Evolutionary conservation across 2,888 invertebrate species (phyloP), one percentile per base, ranked within the genome.

Genomic region (Caenorhabditis sp.): DNA sequence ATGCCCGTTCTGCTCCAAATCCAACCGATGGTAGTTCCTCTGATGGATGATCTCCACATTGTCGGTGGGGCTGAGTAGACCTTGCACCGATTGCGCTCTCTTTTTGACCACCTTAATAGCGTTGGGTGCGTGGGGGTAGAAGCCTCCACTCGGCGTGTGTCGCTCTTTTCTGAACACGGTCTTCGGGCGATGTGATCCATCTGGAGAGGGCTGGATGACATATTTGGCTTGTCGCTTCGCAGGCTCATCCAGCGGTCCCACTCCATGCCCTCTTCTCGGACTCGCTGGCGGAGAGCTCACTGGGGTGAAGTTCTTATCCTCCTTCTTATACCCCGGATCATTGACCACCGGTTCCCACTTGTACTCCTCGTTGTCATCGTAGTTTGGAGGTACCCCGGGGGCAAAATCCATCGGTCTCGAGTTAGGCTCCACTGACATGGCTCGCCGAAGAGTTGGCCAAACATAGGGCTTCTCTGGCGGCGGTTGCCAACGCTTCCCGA

Each of bases 241-340:
- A 8, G 89, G 90, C 49, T 90, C 90, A 61, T 91, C 91, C 14
- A 91, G 75, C 2, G 91, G 87, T 0, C 90, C 90, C 0, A 88
- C 85, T 38, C 88, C 88, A 35, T 82, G 82, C 16, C 90, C 90
- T 41, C 87, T 49, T 49, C 89, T 76, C 38, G 89, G 90, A 0
- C 89, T 87, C 1, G 82, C 86, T 26, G 91, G 92, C 8, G 92
- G 91, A 41, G 90, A 90, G 66, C 86, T 85, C 8, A 85, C 84
- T 5, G 92, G 92, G 16, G 91, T 92, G 81, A 92, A 92, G 77
- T 91, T 90, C 86, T 92, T 92, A 19, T 85, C 86, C 76, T 92
- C 92, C 38, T 85, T 70, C 69, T 90, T 90, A 83, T 80, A 92
- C 0, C 80, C 86, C 5, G 92, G 91, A 56, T 92, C 91, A 64